Evolutionary conservation across 2,888 invertebrate species (phyloP).

Genomic region (Apamea monoglypha): DNA sequence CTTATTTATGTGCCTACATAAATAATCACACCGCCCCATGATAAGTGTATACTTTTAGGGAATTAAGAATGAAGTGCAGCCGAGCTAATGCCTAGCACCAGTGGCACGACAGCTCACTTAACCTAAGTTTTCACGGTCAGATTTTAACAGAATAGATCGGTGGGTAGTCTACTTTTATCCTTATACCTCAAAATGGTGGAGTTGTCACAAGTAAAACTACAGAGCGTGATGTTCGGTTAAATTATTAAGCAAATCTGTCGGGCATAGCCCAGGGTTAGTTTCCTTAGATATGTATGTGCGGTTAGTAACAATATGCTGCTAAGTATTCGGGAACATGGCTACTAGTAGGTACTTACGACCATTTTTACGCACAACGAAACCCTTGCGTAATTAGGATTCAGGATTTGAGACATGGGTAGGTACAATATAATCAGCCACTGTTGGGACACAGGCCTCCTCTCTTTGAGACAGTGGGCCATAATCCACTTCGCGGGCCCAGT

Average conservation of each 20-base stretch:
- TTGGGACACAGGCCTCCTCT: too few species aligned
- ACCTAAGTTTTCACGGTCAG: neutral
- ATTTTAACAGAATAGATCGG: neutral
- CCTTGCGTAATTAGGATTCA: neutral
- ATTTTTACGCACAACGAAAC: neutral
- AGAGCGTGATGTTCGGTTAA: neutral
- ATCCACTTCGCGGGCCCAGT: too few species aligned
- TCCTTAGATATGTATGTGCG: neutral
- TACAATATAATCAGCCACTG: too few species aligned
- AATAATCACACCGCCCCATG: neutral
- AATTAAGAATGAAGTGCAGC: neutral
- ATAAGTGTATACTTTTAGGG: neutral
- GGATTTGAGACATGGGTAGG: neutral
- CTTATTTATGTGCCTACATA: conserved; percentile 1
- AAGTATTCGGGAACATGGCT: too few species aligned
- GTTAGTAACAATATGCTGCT: neutral
- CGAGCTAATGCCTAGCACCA: too few species aligned
- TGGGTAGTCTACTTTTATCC: neutral
- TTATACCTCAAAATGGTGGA: neutral
- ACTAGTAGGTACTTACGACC: neutral
- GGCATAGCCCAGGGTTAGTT: too few species aligned
- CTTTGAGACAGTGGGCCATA: too few species aligned
- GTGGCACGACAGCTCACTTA: too few species aligned
- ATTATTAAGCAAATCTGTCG: too few species aligned
- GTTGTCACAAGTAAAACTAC: neutral